Evolutionary conservation across 2,797 vertebrate species (phyloP), one percentile per base, ranked within the genome.

Genomic region (Sebastolobus altivelis): DNA sequence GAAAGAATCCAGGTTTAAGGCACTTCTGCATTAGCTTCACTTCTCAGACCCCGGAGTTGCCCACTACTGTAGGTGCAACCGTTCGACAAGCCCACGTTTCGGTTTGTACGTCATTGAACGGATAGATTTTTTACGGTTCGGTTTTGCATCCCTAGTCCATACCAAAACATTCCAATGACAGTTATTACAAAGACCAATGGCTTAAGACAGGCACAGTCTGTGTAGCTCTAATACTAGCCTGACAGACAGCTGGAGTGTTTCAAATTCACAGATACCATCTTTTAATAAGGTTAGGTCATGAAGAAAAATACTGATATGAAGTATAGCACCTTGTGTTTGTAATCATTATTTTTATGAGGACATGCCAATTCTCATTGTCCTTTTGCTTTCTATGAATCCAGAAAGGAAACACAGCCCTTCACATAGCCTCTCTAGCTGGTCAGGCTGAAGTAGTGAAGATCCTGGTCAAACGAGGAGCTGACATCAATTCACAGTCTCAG

Each of bases 401-500:
- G 99, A 99, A 99, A 94, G 99, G 99, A 85, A 99, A 99, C 92
- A 99, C 98, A 13, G 98, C 98, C 10, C 97, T 99, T 49, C 99
- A 99, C 92, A 99, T 99, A 27, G 95, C 98, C 8, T 99, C 98
- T 33, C 92, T 99, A 83, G 99, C 99, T 6, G 99, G 99, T 84
- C 99, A 99, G 93, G 94, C 87, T 6, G 98, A 99, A 60, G 98
- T 99, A 1, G 98, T 99, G 81, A 99, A 98, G 90, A 95, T 97
- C 77, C 96, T 99, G 67, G 95, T 98, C 79, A 99, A 98, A 89
- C 96, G 97, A 79, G 97, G 97, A 78, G 98, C 98, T 8, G 97
- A 98, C 80, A 99, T 99, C 72, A 99, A 99, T 33, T 89, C 98
- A 4, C 99, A 99, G 33, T 99, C 98, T 71, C 99, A 99, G 97